Conservation (phyloP, 2,888 invertebrate species). For the Sturmia bella region DNA sequence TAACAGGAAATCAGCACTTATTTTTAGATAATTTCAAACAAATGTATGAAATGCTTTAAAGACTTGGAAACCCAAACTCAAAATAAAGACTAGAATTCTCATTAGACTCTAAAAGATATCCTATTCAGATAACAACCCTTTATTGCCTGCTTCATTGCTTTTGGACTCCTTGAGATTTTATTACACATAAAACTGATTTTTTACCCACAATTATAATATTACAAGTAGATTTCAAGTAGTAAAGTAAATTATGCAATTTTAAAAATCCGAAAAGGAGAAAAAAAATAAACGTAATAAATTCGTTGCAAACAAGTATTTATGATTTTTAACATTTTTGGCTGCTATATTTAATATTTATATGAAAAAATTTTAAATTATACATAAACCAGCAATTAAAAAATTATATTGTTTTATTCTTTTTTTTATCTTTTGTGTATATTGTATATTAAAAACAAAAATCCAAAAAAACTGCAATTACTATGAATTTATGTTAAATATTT, state of each 20-base stretch:
- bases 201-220: slow-evolving; percentile 32
- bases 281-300: slow-evolving; percentile 33
- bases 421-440: slow-evolving; percentile 57
- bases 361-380: slow-evolving; percentile 27
- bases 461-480: slow-evolving; percentile 59
- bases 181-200: slow-evolving; percentile 37
- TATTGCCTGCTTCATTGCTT: neutral
- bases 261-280: too few relatives aligned
- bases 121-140: neutral
- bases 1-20: neutral
- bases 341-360: slow-evolving; percentile 55
- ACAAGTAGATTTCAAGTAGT: slow-evolving; percentile 63
- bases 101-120: neutral
- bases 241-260: slow-evolving; percentile 57
- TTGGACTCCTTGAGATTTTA: slow-evolving; percentile 17
- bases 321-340: slow-evolving; percentile 53
- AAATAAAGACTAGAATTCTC: neutral
- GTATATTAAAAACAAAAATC: slow-evolving; percentile 56
- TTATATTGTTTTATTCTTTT: slow-evolving; percentile 31
- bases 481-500: slow-evolving; percentile 66
- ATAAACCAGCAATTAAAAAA: slow-evolving; percentile 17
- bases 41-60: neutral
- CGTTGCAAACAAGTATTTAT: slow-evolving; percentile 38
- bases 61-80: neutral
- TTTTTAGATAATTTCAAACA: neutral